Evolutionary conservation across 2,888 invertebrate genomes (phyloP).

Genomic region (Parnassius glacialis): DNA sequence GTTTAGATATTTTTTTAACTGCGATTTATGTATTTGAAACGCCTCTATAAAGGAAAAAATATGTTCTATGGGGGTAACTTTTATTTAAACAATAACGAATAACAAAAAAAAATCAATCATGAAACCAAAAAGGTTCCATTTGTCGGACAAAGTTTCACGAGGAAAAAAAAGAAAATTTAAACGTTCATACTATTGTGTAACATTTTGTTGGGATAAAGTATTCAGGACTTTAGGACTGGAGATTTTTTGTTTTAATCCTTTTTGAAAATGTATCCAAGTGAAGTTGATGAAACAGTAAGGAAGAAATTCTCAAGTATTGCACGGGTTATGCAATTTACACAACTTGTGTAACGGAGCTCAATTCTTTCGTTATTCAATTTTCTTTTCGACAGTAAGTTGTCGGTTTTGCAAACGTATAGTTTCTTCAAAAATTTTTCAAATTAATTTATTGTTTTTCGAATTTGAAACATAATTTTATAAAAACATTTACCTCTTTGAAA

Average conservation of each 20-base stretch:
- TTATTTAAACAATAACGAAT: no score
- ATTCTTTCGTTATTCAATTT: conserved; percentile 16
- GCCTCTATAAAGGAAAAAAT: no score
- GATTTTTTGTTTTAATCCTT: conserved; percentile 2
- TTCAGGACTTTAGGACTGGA: neutral
- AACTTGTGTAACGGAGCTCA: conserved; percentile 6
- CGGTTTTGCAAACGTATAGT: conserved; percentile 11
- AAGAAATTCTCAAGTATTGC: conserved; percentile 8
- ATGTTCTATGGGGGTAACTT: no score
- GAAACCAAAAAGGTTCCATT: conserved; percentile 1
- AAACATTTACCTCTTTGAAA: no score
- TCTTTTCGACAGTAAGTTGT: neutral
- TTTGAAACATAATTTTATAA: no score
- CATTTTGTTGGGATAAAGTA: conserved; percentile 6
- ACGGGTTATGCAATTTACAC: conserved; percentile 10
- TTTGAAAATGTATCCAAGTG: conserved; percentile 3
- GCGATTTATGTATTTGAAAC: no score
- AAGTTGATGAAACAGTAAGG: neutral
- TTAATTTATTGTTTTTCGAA: no score
- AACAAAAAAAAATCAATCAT: neutral
- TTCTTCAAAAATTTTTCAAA: neutral
- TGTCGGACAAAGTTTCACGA: conserved; percentile 8
- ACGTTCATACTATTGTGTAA: conserved; percentile 7
- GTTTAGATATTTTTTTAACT: no score
- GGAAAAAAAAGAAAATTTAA: neutral